A percentile compares a stretch with the other conserved stretches of the same genome.
These are phyloP conservation scores for Sisyra terminalis DNA, from an alignment of 2,888 invertebrate species.

Conservation along the genomic window DNA sequence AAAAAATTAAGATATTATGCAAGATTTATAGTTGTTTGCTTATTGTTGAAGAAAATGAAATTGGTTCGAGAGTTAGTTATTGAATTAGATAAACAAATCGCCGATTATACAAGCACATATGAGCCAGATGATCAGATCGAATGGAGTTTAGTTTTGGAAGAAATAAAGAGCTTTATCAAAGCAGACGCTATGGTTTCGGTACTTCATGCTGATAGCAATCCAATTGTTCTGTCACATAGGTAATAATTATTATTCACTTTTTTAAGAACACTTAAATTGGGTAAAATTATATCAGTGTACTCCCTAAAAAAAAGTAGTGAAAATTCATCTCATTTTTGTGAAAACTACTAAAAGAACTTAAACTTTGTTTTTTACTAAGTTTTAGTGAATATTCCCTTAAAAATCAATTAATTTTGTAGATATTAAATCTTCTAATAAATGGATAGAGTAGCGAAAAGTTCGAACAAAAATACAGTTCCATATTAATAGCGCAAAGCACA, in stretches of 20 bases:
- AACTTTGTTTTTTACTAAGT: no score
- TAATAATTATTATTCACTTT: slow-evolving; percentile 20
- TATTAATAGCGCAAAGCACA: no score
- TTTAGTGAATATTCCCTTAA: no score
- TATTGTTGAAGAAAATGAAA: slow-evolving; percentile 84
- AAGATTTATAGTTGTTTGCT: slow-evolving; percentile 88
- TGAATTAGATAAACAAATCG: slow-evolving; percentile 85
- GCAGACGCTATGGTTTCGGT: slow-evolving; percentile 83
- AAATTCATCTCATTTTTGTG: no score
- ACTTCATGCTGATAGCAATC: slow-evolving; percentile 71
- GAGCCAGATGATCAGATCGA: slow-evolving; percentile 95
- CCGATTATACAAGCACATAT: slow-evolving; percentile 88
- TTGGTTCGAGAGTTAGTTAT: slow-evolving; percentile 80
- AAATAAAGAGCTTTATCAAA: slow-evolving; percentile 87
- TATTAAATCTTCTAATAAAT: no score
- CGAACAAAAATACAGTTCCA: no score
- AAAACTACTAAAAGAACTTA: no score
- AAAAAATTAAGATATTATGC: slow-evolving; percentile 92
- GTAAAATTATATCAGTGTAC: no score
- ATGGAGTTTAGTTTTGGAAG: slow-evolving; percentile 87
- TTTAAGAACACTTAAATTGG: no score
- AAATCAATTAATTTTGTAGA: no score
- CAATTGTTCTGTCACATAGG: slow-evolving; percentile 79
- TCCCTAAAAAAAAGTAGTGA: no score
- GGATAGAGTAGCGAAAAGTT: no score